phyloP scores from a whole-genome alignment of 2,797 vertebrate genomes.

The Carcharodon carcharias region DNA sequence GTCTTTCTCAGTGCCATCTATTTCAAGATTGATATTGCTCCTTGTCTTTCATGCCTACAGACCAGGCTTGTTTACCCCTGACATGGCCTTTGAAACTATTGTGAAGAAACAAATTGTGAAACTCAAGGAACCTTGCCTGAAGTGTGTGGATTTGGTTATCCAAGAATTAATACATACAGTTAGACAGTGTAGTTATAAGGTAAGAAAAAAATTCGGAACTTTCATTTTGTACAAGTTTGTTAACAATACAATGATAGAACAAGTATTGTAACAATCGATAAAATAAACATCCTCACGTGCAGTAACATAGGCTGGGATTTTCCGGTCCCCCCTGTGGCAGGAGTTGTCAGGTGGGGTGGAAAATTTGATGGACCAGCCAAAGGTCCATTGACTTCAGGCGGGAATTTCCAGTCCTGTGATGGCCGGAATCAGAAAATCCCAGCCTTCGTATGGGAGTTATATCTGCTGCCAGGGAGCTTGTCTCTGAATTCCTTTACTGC shows the following conservation, averaged over 20 bases:
- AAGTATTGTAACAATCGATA: not conserved
- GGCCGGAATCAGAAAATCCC: too few species aligned
- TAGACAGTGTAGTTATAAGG: conserved; percentile 78
- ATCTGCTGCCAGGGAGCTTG: not conserved
- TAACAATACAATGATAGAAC: not conserved
- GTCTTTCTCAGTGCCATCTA: not conserved
- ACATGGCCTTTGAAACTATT: conserved; percentile 87
- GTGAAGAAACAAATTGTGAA: conserved; percentile 84
- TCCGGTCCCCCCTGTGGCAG: too few species aligned
- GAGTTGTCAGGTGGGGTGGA: too few species aligned
- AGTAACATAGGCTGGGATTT: too few species aligned
- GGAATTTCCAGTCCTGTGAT: too few species aligned
- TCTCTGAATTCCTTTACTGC: not conserved
- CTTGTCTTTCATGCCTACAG: conserved; percentile 49
- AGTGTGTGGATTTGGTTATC: conserved; percentile 82
- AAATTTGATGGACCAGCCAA: too few species aligned
- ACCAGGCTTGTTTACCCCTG: conserved; percentile 80
- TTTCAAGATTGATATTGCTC: conserved; percentile 28
- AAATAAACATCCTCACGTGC: not conserved
- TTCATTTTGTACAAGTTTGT: conserved; percentile 8
- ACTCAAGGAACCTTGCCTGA: conserved; percentile 76
- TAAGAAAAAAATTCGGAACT: conserved; percentile 48
- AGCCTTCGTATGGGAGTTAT: not conserved
- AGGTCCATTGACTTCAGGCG: too few species aligned
- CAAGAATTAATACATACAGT: conserved; percentile 79